Conservation (phyloP, 92 coral and sea anemone genomes). For the Porites divaricata region DNA sequence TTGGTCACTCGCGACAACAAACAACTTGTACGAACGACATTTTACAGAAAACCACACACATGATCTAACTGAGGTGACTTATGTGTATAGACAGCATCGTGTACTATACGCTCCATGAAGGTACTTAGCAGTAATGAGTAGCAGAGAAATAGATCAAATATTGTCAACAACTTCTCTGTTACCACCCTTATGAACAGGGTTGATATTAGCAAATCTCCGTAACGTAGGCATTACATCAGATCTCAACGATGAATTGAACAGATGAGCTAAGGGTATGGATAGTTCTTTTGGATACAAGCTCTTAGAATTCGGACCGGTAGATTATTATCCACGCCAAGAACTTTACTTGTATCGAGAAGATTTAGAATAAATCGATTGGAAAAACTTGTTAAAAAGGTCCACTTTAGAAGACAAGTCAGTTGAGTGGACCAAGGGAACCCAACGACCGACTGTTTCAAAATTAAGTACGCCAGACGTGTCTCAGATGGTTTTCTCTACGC, state of each 20-base stretch:
- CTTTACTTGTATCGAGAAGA: conserved; percentile 2
- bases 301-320: conserved; percentile 38
- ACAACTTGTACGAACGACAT: too few relatives aligned
- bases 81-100: conserved; percentile 29
- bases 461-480: too few relatives aligned
- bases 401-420: too few relatives aligned
- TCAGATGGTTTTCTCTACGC: too few relatives aligned
- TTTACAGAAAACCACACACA: too few relatives aligned
- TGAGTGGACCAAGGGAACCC: too few relatives aligned
- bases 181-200: conserved; percentile 22
- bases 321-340: conserved; percentile 38
- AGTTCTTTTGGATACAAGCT: conserved; percentile 21
- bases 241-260: conserved; percentile 30
- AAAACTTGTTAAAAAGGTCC: too few relatives aligned
- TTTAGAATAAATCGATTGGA: too few relatives aligned
- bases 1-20: too few relatives aligned
- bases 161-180: conserved; percentile 32
- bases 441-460: too few relatives aligned
- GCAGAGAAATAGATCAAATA: conserved; percentile 18
- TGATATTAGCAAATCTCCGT: conserved; percentile 27
- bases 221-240: conserved; percentile 33
- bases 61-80: too few relatives aligned
- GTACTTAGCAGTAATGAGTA: neutral
- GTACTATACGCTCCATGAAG: conserved; percentile 23
- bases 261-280: conserved; percentile 22